These are phyloP conservation scores for Lypha dubia DNA, from an alignment of 2,888 invertebrate genomes.

Conservation along the genomic window DNA sequence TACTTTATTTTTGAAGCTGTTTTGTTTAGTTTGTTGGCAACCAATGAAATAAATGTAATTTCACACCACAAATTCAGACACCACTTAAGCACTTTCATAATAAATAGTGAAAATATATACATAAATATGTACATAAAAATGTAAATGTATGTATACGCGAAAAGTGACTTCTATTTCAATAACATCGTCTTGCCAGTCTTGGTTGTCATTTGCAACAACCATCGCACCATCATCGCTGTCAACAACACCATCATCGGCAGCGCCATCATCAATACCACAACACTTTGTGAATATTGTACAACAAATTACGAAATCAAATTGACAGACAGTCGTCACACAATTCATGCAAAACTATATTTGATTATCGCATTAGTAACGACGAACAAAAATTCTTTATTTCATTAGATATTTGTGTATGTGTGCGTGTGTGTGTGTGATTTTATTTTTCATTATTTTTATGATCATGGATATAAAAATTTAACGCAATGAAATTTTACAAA, in stretches of 20 bases:
- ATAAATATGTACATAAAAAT: not conserved
- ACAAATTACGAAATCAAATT: conserved; percentile 69
- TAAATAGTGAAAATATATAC: conserved; percentile 11
- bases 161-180: conserved; percentile 9
- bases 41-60: conserved; percentile 64
- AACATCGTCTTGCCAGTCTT: conserved; percentile 20
- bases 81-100: conserved; percentile 4
- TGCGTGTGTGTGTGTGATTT: too few relatives aligned
- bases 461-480: not conserved
- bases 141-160: not conserved
- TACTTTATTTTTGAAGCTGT: not conserved
- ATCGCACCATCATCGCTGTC: conserved; percentile 7
- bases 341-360: conserved; percentile 60
- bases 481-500: not conserved
- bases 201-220: conserved; percentile 8
- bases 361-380: conserved; percentile 53
- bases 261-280: conserved; percentile 30
- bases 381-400: conserved; percentile 57
- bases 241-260: conserved; percentile 30
- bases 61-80: conserved; percentile 53
- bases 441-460: conserved; percentile 6
- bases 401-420: conserved; percentile 46
- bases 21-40: conserved; percentile 34
- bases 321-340: conserved; percentile 65
- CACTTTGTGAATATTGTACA: conserved; percentile 64